A percentile compares a stretch with the other conserved stretches of the same genome.
phyloP scores from a whole-genome alignment of 64 coral and sea anemone species.

The Pocillopora damicornis region DNA sequence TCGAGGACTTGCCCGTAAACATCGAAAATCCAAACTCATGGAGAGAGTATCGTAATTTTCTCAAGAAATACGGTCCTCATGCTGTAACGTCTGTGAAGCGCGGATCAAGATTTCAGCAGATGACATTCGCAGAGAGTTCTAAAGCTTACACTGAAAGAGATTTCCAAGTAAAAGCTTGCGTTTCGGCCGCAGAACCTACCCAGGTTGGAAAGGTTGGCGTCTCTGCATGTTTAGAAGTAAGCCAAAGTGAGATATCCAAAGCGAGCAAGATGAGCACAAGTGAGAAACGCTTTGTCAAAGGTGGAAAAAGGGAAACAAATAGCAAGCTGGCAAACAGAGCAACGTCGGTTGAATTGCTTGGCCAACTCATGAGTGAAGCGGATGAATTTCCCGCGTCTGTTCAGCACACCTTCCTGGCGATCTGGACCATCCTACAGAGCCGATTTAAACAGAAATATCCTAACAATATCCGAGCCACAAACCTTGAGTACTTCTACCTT shows the following conservation, averaged over 20 bases:
- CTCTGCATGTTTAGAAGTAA: constrained; percentile 13
- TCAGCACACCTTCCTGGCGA: too few species aligned
- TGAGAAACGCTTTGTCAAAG: constrained; percentile 25
- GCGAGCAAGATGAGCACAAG: background rate
- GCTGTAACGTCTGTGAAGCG: constrained; percentile 27
- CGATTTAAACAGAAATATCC: background rate
- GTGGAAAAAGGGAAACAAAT: constrained; percentile 26
- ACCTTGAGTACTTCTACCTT: constrained; percentile 44
- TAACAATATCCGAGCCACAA: constrained; percentile 1
- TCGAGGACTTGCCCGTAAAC: background rate
- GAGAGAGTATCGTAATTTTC: constrained; percentile 34
- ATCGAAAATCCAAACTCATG: constrained; percentile 46
- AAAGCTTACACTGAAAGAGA: constrained; percentile 35
- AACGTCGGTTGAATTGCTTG: constrained; percentile 12
- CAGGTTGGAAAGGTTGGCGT: constrained; percentile 13
- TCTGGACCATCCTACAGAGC: too few species aligned
- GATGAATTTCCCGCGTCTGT: background rate
- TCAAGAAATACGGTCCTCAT: constrained; percentile 48
- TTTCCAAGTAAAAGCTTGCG: constrained; percentile 34
- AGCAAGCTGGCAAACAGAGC: background rate
- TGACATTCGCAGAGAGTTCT: constrained; percentile 14
- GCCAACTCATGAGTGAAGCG: constrained; percentile 43
- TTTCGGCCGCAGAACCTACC: constrained; percentile 8
- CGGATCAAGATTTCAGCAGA: constrained; percentile 41
- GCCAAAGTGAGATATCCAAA: constrained; percentile 11